phyloP scores from a whole-genome alignment of 2,797 vertebrate genomes.

The Bradypus variegatus region DNA sequence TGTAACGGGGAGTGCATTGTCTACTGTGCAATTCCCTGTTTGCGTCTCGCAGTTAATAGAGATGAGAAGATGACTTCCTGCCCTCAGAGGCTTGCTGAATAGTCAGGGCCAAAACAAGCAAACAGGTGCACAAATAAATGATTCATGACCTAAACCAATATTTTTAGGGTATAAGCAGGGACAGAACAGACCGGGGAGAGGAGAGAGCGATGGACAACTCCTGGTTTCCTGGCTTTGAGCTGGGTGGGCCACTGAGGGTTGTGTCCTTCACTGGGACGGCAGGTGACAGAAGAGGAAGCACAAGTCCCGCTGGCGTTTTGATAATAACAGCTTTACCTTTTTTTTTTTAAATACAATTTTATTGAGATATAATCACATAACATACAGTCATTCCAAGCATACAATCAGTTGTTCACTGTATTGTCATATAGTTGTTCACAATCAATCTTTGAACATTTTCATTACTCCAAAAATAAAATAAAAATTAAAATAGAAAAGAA shows the following conservation, averaged over 20 bases:
- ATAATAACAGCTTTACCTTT: neutral
- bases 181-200: rapidly evolving
- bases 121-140: neutral
- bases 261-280: neutral
- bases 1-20: rapidly evolving
- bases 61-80: rapidly evolving
- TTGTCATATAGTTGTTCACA: too few species aligned
- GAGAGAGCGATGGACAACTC: neutral
- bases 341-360: too few species aligned
- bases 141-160: neutral
- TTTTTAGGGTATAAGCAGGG: too few species aligned
- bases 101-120: too few species aligned
- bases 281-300: too few species aligned
- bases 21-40: neutral
- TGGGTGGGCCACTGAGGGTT: rapidly evolving
- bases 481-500: too few species aligned
- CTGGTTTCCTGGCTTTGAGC: neutral
- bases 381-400: too few species aligned
- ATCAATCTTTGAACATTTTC: too few species aligned
- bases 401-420: too few species aligned
- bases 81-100: neutral
- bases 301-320: neutral
- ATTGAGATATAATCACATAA: too few species aligned
- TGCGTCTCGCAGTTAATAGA: neutral
- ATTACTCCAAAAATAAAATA: too few species aligned